Conservation (phyloP, 2,113 vertebrate genomes). For the Ameiurus melas region DNA sequence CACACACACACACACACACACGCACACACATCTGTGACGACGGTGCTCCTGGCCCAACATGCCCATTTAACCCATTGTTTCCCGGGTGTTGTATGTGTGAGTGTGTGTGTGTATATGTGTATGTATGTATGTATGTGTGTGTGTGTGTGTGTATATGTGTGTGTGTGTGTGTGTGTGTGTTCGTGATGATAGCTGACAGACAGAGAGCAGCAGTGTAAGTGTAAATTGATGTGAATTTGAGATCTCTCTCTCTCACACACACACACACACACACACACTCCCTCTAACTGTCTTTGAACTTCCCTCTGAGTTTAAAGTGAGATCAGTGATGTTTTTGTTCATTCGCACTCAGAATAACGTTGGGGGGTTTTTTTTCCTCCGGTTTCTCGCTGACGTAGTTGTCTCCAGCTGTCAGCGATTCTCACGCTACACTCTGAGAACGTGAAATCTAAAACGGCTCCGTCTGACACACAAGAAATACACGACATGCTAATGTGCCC, state of each 20-base stretch:
- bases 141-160: background rate
- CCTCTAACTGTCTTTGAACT: background rate
- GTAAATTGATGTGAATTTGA: conserved; percentile 7
- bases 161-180: background rate
- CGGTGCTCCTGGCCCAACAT: background rate
- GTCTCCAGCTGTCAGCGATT: background rate
- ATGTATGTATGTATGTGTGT: background rate
- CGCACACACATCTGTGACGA: background rate
- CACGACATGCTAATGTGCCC: too few relatives aligned
- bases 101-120: background rate
- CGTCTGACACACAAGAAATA: background rate
- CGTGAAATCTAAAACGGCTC: background rate
- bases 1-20: background rate
- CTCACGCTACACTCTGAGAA: background rate
- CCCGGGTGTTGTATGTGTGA: background rate
- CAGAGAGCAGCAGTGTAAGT: conserved; percentile 6
- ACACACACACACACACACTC: background rate
- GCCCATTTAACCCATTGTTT: background rate
- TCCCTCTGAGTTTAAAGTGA: background rate
- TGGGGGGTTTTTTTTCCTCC: background rate
- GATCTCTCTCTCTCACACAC: background rate
- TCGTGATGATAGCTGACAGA: background rate
- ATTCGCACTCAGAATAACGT: background rate
- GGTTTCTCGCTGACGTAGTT: background rate
- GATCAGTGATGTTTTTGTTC: background rate